Conservation (phyloP, 2,888 invertebrate species). For the Drosophila setosimentum region DNA sequence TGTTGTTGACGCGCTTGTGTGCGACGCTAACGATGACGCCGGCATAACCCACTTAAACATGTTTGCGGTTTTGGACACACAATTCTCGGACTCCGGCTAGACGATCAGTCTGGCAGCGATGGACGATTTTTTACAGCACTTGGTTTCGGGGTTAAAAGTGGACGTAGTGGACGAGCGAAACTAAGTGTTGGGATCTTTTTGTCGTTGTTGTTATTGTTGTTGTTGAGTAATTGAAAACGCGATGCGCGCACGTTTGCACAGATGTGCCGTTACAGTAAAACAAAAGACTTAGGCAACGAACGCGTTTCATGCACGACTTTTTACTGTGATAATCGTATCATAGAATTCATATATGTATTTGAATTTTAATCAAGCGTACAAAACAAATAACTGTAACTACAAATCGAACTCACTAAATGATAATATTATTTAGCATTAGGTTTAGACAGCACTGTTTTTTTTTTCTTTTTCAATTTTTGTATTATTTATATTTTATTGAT, state of each 20-base stretch:
- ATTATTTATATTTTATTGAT: slow-evolving; percentile 2
- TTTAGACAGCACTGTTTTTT: slow-evolving; percentile 23
- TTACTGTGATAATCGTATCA: slow-evolving; percentile 25
- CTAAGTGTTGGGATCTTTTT: slow-evolving; percentile 42
- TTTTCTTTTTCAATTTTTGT: slow-evolving; percentile 7
- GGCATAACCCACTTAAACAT: slow-evolving; percentile 81
- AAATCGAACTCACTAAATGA: slow-evolving; percentile 36
- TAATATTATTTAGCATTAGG: slow-evolving; percentile 1
- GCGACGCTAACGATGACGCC: slow-evolving; percentile 50
- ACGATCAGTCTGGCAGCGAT: slow-evolving; percentile 56
- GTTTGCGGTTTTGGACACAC: slow-evolving; percentile 59
- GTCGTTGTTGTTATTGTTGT: slow-evolving; percentile 30
- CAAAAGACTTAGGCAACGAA: slow-evolving; percentile 75
- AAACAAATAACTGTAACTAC: slow-evolving; percentile 36
- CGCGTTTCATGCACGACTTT: slow-evolving; percentile 60
- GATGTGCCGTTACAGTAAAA: slow-evolving; percentile 53
- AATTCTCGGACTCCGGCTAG: slow-evolving; percentile 55
- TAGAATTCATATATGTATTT: background rate
- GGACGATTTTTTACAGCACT: slow-evolving; percentile 23
- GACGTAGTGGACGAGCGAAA: slow-evolving; percentile 38
- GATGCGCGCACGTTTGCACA: slow-evolving; percentile 42
- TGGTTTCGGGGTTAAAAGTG: slow-evolving; percentile 29
- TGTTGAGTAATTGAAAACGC: slow-evolving; percentile 45
- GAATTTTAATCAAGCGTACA: slow-evolving; percentile 21
- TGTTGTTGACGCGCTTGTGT: slow-evolving; percentile 44